These are phyloP conservation scores for Lucifuga dentata DNA, from an alignment of 2,113 vertebrate species.

Conservation along the genomic window DNA sequence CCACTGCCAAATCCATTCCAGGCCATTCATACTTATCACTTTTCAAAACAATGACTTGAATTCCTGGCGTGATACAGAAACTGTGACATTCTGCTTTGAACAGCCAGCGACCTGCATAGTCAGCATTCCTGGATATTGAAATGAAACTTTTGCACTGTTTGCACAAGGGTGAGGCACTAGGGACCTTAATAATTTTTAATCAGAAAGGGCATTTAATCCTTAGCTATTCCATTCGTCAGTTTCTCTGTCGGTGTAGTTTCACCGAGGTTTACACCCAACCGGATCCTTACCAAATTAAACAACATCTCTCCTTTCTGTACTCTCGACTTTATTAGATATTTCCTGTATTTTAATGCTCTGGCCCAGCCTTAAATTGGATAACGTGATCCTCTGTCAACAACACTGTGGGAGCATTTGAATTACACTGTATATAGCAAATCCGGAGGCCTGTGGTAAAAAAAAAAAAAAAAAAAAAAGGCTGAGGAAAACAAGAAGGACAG, in stretches of 20 bases:
- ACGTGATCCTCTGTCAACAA: conserved; percentile 66
- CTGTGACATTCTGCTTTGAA: conserved; percentile 37
- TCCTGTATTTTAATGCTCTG: conserved; percentile 45
- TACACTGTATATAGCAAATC: conserved; percentile 56
- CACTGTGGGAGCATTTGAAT: conserved; percentile 56
- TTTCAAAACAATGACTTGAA: conserved; percentile 9
- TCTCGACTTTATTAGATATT: conserved; percentile 68
- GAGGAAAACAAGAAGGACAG: conserved; percentile 57
- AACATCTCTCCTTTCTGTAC: conserved; percentile 58
- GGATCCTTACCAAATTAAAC: conserved; percentile 64
- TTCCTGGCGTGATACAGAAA: conserved; percentile 30
- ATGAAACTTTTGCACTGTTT: conserved; percentile 64
- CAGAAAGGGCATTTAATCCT: conserved; percentile 56
- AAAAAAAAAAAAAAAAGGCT: conserved; percentile 54
- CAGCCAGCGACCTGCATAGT: conserved; percentile 44
- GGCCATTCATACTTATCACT: conserved; percentile 18
- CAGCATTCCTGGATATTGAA: conserved; percentile 58
- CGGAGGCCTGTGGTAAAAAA: too few relatives aligned
- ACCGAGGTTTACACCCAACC: conserved; percentile 51
- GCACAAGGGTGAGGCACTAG: conserved; percentile 52
- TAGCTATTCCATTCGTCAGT: conserved; percentile 49
- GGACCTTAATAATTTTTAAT: conserved; percentile 65
- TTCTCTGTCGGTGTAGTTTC: conserved; percentile 39
- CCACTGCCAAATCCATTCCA: conserved; percentile 7
- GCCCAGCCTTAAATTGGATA: conserved; percentile 46